These are phyloP conservation scores for Hypsibius dujardini DNA, from an alignment of 1,140 invertebrate species.

Conservation along the genomic window DNA sequence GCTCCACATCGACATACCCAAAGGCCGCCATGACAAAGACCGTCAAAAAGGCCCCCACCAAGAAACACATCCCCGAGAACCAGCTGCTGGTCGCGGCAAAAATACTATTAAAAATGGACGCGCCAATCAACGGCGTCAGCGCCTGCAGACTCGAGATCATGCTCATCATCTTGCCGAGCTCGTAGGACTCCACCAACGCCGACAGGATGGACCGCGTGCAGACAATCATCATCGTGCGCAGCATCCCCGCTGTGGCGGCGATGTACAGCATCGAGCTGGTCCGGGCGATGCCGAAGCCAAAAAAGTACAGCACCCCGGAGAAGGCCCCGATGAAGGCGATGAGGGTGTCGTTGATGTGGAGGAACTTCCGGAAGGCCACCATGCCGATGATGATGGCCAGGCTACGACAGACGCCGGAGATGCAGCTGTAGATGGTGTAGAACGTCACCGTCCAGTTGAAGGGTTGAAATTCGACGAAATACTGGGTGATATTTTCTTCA, in stretches of 20 bases:
- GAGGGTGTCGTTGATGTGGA: not conserved
- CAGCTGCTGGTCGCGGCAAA: conserved; percentile 1
- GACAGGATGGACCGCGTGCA: not conserved
- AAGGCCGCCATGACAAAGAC: not conserved
- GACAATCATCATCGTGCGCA: not conserved
- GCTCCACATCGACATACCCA: not conserved
- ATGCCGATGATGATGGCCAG: not conserved
- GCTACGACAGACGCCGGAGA: not conserved
- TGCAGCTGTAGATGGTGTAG: not conserved
- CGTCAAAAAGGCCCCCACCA: not conserved
- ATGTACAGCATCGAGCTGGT: not conserved
- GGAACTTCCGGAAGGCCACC: not conserved
- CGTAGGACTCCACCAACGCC: not conserved
- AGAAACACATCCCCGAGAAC: not conserved
- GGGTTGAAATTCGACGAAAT: not conserved
- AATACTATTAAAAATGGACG: conserved; percentile 4
- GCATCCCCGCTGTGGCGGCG: not conserved
- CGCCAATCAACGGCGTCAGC: not conserved
- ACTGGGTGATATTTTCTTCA: not conserved
- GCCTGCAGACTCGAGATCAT: not conserved
- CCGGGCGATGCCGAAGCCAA: not conserved
- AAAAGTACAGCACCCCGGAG: not conserved
- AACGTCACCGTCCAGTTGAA: not conserved
- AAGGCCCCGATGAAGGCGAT: not conserved
- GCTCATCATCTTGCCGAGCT: not conserved